These are phyloP conservation scores for Plumapathes pennacea DNA, from an alignment of 92 coral and sea anemone genomes.

Conservation along the genomic window DNA sequence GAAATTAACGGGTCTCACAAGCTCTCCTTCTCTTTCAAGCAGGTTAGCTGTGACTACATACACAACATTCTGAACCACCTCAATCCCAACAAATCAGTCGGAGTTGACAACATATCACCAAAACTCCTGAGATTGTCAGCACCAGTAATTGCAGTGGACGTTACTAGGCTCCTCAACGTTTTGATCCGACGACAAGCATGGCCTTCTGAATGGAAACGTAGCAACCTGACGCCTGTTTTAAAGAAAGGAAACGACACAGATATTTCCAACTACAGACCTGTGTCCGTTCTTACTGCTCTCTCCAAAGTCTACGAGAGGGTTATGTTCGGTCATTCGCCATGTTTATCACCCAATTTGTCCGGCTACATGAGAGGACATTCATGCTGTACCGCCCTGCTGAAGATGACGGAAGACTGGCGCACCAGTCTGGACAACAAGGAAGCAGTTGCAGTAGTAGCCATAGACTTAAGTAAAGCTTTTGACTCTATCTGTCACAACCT, in stretches of 20 bases:
- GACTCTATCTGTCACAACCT: slow-evolving; percentile 21
- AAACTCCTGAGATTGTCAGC: slow-evolving; percentile 2
- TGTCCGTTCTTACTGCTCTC: slow-evolving; percentile 23
- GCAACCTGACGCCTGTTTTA: slow-evolving; percentile 26
- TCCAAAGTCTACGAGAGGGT: slow-evolving; percentile 28
- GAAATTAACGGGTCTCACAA: too few species aligned
- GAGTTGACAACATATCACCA: slow-evolving; percentile 7
- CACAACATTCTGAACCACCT: slow-evolving; percentile 1
- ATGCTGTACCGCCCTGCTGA: slow-evolving; percentile 24
- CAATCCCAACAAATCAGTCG: slow-evolving; percentile 3
- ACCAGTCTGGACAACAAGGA: slow-evolving; percentile 12
- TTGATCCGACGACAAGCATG: slow-evolving; percentile 11
- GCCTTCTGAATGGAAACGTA: slow-evolving; percentile 47
- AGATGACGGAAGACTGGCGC: slow-evolving; percentile 42
- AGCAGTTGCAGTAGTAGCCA: slow-evolving; percentile 27
- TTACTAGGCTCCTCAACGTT: neutral
- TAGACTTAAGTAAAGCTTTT: slow-evolving; percentile 31
- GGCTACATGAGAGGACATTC: slow-evolving; percentile 47
- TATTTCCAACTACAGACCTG: slow-evolving; percentile 30
- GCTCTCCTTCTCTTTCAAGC: too few species aligned
- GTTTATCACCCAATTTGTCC: slow-evolving; percentile 30
- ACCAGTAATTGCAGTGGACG: neutral
- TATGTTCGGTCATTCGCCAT: slow-evolving; percentile 9
- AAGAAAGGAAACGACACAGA: slow-evolving; percentile 44
- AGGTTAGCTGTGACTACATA: too few species aligned